These are phyloP conservation scores for Trachemys scripta DNA, from an alignment of 2,113 vertebrate species.

Conservation along the genomic window DNA sequence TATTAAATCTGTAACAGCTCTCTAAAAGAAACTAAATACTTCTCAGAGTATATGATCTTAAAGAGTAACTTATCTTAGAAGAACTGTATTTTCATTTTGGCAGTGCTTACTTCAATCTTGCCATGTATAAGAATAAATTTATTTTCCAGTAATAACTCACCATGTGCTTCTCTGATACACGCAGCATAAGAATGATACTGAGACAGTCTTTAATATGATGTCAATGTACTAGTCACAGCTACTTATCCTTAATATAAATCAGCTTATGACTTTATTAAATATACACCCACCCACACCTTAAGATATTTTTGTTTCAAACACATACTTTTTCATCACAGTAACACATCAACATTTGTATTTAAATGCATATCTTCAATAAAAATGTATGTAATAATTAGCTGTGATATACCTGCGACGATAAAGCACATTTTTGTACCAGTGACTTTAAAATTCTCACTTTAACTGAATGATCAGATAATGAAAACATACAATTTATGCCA, in stretches of 20 bases:
- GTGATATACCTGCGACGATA: not conserved
- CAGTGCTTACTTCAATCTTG: slow-evolving; percentile 61
- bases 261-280: slow-evolving; percentile 20
- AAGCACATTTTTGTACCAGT: not conserved
- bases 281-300: not conserved
- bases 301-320: not conserved
- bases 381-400: not conserved
- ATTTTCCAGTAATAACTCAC: slow-evolving; percentile 55
- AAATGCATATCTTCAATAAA: not conserved
- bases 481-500: not conserved
- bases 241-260: slow-evolving; percentile 40
- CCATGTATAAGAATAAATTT: slow-evolving; percentile 57
- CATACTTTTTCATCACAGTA: not conserved
- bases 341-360: not conserved
- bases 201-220: slow-evolving; percentile 32
- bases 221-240: slow-evolving; percentile 1
- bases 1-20: slow-evolving; percentile 54
- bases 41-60: slow-evolving; percentile 27
- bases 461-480: not conserved
- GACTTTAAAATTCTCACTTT: not conserved
- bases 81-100: slow-evolving; percentile 39
- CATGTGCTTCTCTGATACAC: slow-evolving; percentile 21
- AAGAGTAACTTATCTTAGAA: slow-evolving; percentile 20
- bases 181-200: slow-evolving; percentile 7
- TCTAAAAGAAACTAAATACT: slow-evolving; percentile 58